Base-by-base conservation (phyloP, 1,140 invertebrate species). In the Ladona fulva region DNA sequence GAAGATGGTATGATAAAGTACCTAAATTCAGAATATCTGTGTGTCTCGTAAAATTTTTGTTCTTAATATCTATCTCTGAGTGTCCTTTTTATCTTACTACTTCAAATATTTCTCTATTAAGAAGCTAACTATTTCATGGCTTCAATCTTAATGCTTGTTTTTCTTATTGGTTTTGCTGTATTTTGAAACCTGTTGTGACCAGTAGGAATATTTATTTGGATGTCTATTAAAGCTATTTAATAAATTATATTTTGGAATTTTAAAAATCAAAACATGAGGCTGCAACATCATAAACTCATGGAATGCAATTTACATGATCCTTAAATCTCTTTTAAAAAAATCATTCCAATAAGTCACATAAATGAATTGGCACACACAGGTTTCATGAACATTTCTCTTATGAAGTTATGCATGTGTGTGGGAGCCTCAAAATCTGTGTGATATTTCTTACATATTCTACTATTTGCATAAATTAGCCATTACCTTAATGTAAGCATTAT, bases 1-100 rank as follows among this genome's bases (percentile, higher is more conserved):
- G 80, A 80, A 79, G 79, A 80, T 80, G 79, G 79, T 80, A 80
- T 79, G 80, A 80, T 77, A 78, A 79, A 79, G 76, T 79, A 79
- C 78, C 80, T 79, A 77, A 77, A 78, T 78, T 52, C 24, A 59
- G 42, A 44, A 77, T 77, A 77, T 79, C 25, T 77, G 76, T 79
- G 76, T 79, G 42, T 75, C 42, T 75, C 52, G 52, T 66, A 66
- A 66, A 66, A 16, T 66, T 75, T 37, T 24, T 75, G 29, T 77
- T 25, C 22, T 22, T 42, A 52, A 52, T 73, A 77, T 73, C 25
- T 77, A 24, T 77, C 77, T 78, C 29, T 80, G 74, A 59, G 42
- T 79, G 73, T 79, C 52, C 25, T 76, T 29, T 25, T 44, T 74
- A 24, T 24, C 24, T 24, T 42, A 76, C 24, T 66, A 66, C 52